phyloP scores from a whole-genome alignment of 2,113 vertebrate species.

The Python bivittatus region DNA sequence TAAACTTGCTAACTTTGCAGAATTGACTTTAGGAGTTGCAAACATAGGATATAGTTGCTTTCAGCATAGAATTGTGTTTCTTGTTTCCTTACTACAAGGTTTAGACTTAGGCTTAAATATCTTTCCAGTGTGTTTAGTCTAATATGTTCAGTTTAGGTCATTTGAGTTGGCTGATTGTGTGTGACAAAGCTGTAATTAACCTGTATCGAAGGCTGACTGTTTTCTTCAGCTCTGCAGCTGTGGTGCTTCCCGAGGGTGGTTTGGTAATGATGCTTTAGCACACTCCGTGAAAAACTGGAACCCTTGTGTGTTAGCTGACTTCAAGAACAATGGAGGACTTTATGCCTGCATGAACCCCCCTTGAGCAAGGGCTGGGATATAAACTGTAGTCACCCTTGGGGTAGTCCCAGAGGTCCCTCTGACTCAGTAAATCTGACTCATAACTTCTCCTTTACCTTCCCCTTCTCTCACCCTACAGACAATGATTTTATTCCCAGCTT shows the following conservation, averaged over 20 bases:
- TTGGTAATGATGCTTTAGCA: neutral
- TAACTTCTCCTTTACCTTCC: neutral
- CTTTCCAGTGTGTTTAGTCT: neutral
- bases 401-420: conserved; percentile 5
- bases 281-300: neutral
- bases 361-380: neutral
- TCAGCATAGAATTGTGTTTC: neutral
- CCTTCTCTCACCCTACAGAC: neutral
- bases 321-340: conserved; percentile 7
- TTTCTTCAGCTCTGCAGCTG: neutral
- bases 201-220: neutral
- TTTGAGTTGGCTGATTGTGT: conserved; percentile 2
- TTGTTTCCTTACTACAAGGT: neutral
- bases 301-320: neutral
- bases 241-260: neutral
- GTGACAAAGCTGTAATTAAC: neutral
- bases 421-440: conserved; percentile 36
- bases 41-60: neutral
- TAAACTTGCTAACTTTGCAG: neutral
- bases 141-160: neutral
- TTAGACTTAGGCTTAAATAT: neutral
- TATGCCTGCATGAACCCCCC: neutral
- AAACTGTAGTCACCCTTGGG: neutral
- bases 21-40: neutral
- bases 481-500: conserved; percentile 21